Evolutionary conservation across 2,888 invertebrate genomes (phyloP).

Genomic region (Pandemis heparana): DNA sequence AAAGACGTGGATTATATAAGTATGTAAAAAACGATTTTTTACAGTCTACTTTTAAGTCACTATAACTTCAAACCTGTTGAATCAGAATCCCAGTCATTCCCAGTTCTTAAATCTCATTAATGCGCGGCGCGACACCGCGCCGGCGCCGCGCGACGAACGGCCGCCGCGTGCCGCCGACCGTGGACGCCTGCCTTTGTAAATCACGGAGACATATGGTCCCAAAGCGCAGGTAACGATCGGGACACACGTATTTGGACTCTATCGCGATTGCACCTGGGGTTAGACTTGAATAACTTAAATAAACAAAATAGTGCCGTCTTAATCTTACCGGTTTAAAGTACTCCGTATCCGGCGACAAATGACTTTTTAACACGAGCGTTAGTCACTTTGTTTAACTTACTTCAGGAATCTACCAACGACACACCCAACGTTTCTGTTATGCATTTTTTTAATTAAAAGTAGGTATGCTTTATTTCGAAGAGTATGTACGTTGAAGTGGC

Average conservation of each 20-base stretch:
- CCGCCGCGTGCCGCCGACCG: background rate
- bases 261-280: background rate
- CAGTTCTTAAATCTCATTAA: background rate
- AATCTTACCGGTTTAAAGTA: background rate
- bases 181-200: conserved; percentile 14
- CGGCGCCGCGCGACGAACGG: conserved; percentile 13
- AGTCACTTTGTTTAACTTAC: background rate
- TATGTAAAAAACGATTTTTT: too few relatives aligned
- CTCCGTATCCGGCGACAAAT: background rate
- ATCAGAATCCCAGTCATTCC: background rate
- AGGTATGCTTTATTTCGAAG: too few relatives aligned
- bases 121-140: background rate
- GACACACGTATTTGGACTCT: background rate
- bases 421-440: too few relatives aligned
- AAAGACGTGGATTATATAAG: too few relatives aligned
- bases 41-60: background rate
- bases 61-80: background rate
- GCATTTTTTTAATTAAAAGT: too few relatives aligned
- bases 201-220: conserved; percentile 13
- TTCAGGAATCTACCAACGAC: too few relatives aligned
- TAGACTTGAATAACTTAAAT: background rate
- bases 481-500: too few relatives aligned
- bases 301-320: background rate
- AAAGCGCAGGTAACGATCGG: background rate
- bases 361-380: background rate